A percentile compares a stretch with the other conserved stretches of the same genome.
Evolutionary conservation across 2,797 vertebrate species (phyloP).

Genomic region (Coracias cyanogaster): DNA sequence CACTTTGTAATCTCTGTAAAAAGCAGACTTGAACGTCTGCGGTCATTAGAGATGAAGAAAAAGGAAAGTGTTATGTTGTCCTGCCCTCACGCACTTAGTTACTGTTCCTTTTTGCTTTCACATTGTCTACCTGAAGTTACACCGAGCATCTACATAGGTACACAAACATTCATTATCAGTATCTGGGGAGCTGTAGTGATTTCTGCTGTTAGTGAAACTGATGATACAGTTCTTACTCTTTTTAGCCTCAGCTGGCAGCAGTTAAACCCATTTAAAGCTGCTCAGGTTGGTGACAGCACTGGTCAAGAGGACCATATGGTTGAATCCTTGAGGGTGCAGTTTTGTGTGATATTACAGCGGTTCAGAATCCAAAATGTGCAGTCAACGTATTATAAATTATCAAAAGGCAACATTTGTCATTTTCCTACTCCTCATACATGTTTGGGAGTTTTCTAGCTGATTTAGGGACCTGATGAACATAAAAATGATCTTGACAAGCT

Average conservation of each 20-base stretch:
- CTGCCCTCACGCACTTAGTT: background rate
- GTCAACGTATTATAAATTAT: background rate
- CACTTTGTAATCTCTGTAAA: background rate
- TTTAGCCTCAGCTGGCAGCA: background rate
- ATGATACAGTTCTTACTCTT: background rate
- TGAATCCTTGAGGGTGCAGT: background rate
- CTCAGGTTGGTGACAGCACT: background rate
- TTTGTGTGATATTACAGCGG: background rate
- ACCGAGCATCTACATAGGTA: background rate
- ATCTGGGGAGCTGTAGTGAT: background rate
- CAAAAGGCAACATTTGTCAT: background rate
- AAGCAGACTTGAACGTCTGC: background rate
- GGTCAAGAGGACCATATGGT: rapidly evolving
- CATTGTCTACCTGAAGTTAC: background rate
- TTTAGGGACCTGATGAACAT: background rate
- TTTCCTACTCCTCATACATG: background rate
- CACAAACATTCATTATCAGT: background rate
- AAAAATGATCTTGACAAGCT: background rate
- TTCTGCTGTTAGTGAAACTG: background rate
- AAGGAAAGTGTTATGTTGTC: background rate
- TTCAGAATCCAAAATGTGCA: background rate
- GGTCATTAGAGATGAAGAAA: background rate
- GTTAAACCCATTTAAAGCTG: background rate
- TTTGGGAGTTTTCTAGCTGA: background rate
- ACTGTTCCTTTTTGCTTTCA: background rate